Percentiles rank a stretch among this genome's conserved stretches.
Evolutionary conservation across 2,113 vertebrate genomes (phyloP).

Genomic region (Calidris pugnax): DNA sequence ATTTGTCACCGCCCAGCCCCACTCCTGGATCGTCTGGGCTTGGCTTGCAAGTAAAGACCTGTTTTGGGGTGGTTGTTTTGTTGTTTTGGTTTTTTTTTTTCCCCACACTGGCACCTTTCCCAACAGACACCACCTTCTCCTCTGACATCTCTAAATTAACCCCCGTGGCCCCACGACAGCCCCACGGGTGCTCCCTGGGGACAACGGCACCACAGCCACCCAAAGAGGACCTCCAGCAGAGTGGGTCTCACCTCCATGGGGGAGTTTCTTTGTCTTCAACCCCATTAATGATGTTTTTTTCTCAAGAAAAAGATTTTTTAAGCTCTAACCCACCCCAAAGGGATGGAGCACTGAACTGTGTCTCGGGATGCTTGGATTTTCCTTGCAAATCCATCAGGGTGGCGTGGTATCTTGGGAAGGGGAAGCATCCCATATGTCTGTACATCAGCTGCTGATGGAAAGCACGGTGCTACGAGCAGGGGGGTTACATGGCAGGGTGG

Average conservation of each 20-base stretch:
- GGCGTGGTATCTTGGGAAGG: accelerated
- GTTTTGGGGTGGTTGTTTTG: background rate
- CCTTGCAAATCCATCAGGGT: background rate
- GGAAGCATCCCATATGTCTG: accelerated
- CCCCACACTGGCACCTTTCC: background rate
- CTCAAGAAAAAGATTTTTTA: background rate
- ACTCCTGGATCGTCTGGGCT: background rate
- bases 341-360: background rate
- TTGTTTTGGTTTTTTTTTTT: background rate
- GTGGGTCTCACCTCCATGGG: background rate
- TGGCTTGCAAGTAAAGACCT: background rate
- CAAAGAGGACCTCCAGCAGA: background rate
- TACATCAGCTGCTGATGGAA: background rate
- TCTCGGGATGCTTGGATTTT: background rate
- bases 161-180: background rate
- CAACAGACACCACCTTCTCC: background rate
- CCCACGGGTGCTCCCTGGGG: background rate
- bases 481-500: background rate
- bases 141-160: background rate
- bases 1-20: background rate
- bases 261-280: background rate
- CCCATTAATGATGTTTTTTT: background rate
- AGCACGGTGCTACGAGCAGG: accelerated
- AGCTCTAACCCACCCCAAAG: background rate
- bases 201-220: accelerated